Evolutionary conservation across 1,140 invertebrate genomes (phyloP), one percentile per base, ranked within the genome.

Genomic region (Epicauta chinensis): DNA sequence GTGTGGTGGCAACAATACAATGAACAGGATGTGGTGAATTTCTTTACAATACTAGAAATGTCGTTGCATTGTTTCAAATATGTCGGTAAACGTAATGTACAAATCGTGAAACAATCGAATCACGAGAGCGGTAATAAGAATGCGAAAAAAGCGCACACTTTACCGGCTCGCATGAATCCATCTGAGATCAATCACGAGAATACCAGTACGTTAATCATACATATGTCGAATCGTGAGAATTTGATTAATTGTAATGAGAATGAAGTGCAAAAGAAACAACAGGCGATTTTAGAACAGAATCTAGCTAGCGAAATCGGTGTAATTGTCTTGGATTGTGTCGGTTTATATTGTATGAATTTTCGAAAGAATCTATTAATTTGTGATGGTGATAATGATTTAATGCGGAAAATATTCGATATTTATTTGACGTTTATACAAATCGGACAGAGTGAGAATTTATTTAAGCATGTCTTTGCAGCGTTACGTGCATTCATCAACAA

Each of bases 401-500:
- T 83, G 81, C 81, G 75, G 63, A 89, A 83, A 72, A 77, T 93
- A 10, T 84, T 91, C 50, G 80, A 82, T 39, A 81, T 93, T 23
- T 92, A 95, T 65, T 67, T 97, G n/a, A 81, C 82, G 3, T 87
- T 95, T 59, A 75, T 97, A 9, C 84, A 90, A 71, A 79, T 89
- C 16, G 88, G 91, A 2, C 93, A 97, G 67, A 94, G 92, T 17
- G 93, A 97, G 71, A 83, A 78, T 9, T 72, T 97, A 16, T 84
- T 92, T 59, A 87, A 89, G 59, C 92, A 97, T 67, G 81, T 94
- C 2, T 96, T 97, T 72, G 91, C 91, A 7, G 86, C 89, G 0
- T 72, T 97, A 16, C 78, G 93, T 60, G 84, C 89, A 1, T 96
- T 95, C 61, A 87, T 97, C 29, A 93, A 92, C 70, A 91, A 94